Conservation (phyloP, 2,888 invertebrate genomes). For the Nemoura dubitans region DNA sequence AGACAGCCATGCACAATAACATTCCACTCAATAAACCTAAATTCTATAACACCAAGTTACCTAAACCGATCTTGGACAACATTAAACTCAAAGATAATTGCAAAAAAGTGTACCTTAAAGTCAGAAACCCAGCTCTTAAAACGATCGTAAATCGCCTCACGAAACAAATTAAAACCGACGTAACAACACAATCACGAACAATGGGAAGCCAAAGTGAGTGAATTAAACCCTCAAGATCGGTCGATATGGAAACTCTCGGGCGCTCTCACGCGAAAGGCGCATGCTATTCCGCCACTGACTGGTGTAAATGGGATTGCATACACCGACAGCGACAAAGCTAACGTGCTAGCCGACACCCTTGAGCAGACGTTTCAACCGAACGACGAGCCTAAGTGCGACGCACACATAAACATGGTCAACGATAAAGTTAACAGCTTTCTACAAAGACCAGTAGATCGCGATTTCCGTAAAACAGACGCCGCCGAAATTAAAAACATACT, state of each 20-base stretch:
- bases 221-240: neutral
- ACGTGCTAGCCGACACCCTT: neutral
- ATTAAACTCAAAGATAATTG: neutral
- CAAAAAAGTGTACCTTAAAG: neutral
- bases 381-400: neutral
- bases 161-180: neutral
- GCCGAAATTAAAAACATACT: neutral
- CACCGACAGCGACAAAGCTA: neutral
- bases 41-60: neutral
- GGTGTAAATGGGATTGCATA: neutral
- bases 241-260: neutral
- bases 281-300: neutral
- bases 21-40: neutral
- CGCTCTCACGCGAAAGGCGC: neutral
- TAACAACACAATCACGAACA: neutral
- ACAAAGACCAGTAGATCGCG: neutral
- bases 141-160: neutral
- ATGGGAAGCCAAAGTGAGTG: neutral
- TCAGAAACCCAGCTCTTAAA: neutral
- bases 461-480: neutral
- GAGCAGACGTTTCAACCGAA: slow-evolving; percentile 12
- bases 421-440: neutral
- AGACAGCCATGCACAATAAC: neutral
- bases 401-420: neutral
- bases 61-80: neutral